Base-by-base conservation (phyloP, 2,113 vertebrate genomes). In the Lepisosteus osseus region DNA sequence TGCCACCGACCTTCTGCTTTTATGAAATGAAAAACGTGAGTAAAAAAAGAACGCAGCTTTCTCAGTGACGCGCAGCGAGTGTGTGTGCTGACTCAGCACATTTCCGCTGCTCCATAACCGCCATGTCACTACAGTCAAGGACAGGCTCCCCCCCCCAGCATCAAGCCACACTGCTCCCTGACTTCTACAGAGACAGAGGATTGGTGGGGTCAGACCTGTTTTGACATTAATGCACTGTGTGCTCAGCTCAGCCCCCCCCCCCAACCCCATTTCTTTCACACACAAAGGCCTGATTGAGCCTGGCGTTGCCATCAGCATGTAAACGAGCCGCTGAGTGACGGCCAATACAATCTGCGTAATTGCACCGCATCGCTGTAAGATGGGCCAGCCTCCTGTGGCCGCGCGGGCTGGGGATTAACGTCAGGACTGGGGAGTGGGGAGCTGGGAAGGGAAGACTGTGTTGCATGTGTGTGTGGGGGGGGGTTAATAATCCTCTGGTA, bases 311-410 rank as follows among this genome's bases (percentile, higher is more conserved):
- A 90, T 91, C 89, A 90, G 84, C 87, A 92, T 91, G 90, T 86
- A 87, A 84, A 88, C 88, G 80, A 88, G 83, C 84, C 5, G 74
- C 84, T 92, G 90, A 92, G 84, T 89, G 91, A 90, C 87, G 88
- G 87, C 84, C 83, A 87, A 87, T 88, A 88, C 90, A 85, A 92
- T 93, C 88, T 88, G 80, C 85, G 84, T 91, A 90, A 93, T 90
- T 91, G 86, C 82, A 83, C 63, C 15, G 68, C 82, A 80, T 5
- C 47, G 5, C 83, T 80, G 77, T 72, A 86, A 80, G 82, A 76
- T 71, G 73, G 78, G 47, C 47, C 47, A 51, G 29, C 29, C 29
- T 29, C 29, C 8, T 51, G 47, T 51, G 47, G 44, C 67, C 77
- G 14, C 9, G 71, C 72, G 59, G 74, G 75, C 55, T 74, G 59